Percentiles rank a stretch among this genome's conserved stretches.
phyloP scores from a whole-genome alignment of 2,797 vertebrate genomes.

The Pogoniulus pusillus region DNA sequence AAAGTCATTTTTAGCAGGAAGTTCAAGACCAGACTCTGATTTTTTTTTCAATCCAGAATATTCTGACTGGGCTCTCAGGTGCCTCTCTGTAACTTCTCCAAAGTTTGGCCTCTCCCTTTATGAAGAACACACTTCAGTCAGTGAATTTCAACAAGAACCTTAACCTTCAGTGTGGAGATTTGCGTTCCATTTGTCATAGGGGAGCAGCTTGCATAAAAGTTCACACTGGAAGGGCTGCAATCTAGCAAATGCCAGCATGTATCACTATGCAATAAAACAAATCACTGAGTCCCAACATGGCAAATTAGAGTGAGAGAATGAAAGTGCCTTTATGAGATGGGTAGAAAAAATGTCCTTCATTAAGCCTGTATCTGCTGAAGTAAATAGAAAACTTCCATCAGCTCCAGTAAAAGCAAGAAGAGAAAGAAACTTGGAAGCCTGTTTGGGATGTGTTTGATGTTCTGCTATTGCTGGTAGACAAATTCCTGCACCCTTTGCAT shows the following conservation, averaged over 20 bases:
- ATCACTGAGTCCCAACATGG: neutral
- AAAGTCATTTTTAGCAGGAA: neutral
- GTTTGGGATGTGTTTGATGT: conserved; percentile 26
- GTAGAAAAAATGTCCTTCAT: neutral
- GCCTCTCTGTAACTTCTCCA: neutral
- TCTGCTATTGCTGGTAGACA: conserved; percentile 47
- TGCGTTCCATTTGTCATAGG: neutral
- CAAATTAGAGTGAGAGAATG: neutral
- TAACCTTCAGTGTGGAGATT: neutral
- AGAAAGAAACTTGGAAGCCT: conserved; percentile 25
- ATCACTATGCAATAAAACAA: neutral
- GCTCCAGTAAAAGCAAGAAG: neutral
- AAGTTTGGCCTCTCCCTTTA: neutral
- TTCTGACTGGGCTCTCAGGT: neutral
- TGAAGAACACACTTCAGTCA: neutral
- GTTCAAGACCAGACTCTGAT: neutral
- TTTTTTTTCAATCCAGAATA: neutral
- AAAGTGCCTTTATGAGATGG: neutral
- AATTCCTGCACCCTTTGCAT: neutral
- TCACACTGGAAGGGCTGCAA: neutral
- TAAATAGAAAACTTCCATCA: neutral
- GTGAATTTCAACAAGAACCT: neutral
- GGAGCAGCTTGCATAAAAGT: neutral
- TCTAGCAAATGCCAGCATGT: neutral
- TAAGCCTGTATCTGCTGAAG: neutral